Evolutionary conservation across 2,888 invertebrate genomes (phyloP), one percentile per base, ranked within the genome.

Genomic region (Drosophila silvestris): DNA sequence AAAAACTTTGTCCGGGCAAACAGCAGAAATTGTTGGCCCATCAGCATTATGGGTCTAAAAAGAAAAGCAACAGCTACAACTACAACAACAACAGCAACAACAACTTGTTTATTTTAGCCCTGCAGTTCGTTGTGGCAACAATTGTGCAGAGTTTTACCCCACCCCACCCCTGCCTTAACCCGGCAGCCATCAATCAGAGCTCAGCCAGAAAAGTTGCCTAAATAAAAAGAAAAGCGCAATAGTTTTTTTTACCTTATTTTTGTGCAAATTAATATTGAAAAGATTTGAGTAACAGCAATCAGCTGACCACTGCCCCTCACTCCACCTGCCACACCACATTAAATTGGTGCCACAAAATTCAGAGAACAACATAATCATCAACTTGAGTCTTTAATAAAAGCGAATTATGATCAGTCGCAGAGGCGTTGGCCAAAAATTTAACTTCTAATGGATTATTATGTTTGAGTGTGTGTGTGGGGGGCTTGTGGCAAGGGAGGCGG

Each of bases 171-270:
- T 44, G 62, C 37, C 66, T 32, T 26, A 67, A 51, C 67, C 74
- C 50, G 50, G 59, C 54, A 67, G 58, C 74, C 67, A 74, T 74
- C 74, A 74, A 74, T 74, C 74, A 74, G 51, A 74, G 19, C 50
- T 6, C 37, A 35, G 47, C 56, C 53, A 37, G 30, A 65, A 56
- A 72, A 73, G 19, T 53, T 69, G 22, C 30, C 56, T 37, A 16
- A 44, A 68, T 51, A 68, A 30, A 56, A 54, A 50, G 19, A 6
- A 63, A 44, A 37, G 63, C 54, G 63, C 63, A 74, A 59, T 63
- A 64, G 59, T 68, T 74, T 71, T 54, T 14, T 7, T 12, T 14
- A 4, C 26, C 26, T 26, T 47, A 26, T 16, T 47, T 47, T 7
- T 41, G 32, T 39, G 44, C 30, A 63, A 63, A 63, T 63, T 62